A percentile compares a stretch with the other conserved stretches of the same genome.
phyloP scores from a whole-genome alignment of 2,113 vertebrate genomes.

The Gobius niger region DNA sequence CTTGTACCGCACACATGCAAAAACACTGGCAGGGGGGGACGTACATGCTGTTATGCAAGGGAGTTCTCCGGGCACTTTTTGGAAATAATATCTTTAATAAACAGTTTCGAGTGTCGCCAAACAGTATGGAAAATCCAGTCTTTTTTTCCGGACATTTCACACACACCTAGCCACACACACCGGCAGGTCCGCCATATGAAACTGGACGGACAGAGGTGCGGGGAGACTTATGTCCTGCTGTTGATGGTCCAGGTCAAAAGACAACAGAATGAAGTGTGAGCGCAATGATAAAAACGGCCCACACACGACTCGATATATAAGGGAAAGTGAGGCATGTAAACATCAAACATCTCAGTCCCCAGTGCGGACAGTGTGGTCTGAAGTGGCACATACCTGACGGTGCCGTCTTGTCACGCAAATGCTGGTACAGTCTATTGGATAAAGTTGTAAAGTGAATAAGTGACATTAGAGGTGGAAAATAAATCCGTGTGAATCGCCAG shows the following conservation, averaged over 20 bases:
- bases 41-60: slow-evolving; percentile 6
- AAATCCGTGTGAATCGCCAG: slow-evolving; percentile 42
- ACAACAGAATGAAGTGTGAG: slow-evolving; percentile 49
- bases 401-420: slow-evolving; percentile 20
- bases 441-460: slow-evolving; percentile 30
- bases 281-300: slow-evolving; percentile 40
- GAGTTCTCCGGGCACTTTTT: slow-evolving; percentile 9
- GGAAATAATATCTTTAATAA: not conserved
- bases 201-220: slow-evolving; percentile 40
- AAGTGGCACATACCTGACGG: slow-evolving; percentile 20
- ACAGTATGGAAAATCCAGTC: not conserved
- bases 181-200: slow-evolving; percentile 42
- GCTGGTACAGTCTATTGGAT: slow-evolving; percentile 15
- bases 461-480: slow-evolving; percentile 26
- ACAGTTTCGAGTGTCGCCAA: not conserved
- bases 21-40: slow-evolving; percentile 1
- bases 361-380: slow-evolving; percentile 16
- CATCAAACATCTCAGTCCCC: slow-evolving; percentile 15
- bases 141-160: not conserved
- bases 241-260: slow-evolving; percentile 38
- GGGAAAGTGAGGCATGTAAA: slow-evolving; percentile 28
- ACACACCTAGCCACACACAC: slow-evolving; percentile 19
- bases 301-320: slow-evolving; percentile 24
- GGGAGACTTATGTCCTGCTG: slow-evolving; percentile 52
- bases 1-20: slow-evolving; percentile 38